Evolutionary conservation across 1,140 invertebrate species (phyloP), one percentile per base, ranked within the genome.

Genomic region (Drosophila jambulina): DNA sequence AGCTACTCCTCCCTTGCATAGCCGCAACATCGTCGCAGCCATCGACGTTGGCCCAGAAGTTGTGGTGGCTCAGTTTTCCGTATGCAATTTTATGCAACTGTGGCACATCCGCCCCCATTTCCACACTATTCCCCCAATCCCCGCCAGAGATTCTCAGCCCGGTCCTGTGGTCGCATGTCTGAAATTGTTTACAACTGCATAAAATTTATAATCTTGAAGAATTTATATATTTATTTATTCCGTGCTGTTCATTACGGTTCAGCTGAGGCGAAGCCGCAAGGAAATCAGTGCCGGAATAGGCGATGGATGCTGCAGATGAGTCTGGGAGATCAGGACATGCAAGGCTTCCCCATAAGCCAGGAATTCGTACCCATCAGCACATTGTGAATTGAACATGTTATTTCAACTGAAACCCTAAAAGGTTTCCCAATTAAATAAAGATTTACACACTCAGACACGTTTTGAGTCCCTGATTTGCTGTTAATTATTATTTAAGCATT

Each of bases 151-250:
- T 45, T 45, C 32, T 36, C 23, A 40, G 32, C 15, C 21, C 58
- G 53, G 10, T 23, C 48, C 58, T 63, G 49, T 46, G 48, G 61
- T 63, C 53, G 83, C 72, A 68, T 64, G 74, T 51, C 78, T 78
- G 57, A 71, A 84, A 87, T 80, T 87, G 83, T 87, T 91, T 91
- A 87, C 87, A 87, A 84, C 88, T 88, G 80, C 75, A 87, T 81
- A 87, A 85, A 86, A 91, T 91, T 87, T 91, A 91, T 91, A 91
- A 91, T 91, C 83, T 91, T 87, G 54, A 88, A 74, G 67, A 81
- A 84, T 75, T 91, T 91, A 83, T 80, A 83, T 75, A 87, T 88
- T 87, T 91, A 91, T 90, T 90, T 90, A 90, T 90, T 74, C 82
- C 65, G 53, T 64, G 76, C 71, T 72, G 45, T 72, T 72, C 70